phyloP scores from a whole-genome alignment of 2,888 invertebrate genomes.

The Xylophagus ater region DNA sequence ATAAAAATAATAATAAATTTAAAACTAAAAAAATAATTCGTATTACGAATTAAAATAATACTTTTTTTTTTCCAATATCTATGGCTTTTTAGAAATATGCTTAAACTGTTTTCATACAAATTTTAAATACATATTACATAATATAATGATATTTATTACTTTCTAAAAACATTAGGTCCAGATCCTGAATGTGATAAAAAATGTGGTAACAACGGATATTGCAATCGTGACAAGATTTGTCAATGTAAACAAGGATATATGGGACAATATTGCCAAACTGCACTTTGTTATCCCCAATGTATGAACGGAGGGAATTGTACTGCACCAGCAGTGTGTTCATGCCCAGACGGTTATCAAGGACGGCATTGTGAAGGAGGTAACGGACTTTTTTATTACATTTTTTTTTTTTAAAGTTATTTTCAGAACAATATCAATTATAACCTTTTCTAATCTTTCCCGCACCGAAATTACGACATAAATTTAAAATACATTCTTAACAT shows the following conservation, averaged over 20 bases:
- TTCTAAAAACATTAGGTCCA: conserved; percentile 48
- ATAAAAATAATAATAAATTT: too few relatives aligned
- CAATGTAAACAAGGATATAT: conserved; percentile 84
- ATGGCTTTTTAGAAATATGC: background rate
- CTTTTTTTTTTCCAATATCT: too few relatives aligned
- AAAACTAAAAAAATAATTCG: too few relatives aligned
- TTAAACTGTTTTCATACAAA: conserved; percentile 1
- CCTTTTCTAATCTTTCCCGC: background rate
- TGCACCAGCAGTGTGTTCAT: conserved; percentile 78
- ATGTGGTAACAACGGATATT: conserved; percentile 76
- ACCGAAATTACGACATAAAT: background rate
- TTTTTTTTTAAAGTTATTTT: conserved; percentile 1
- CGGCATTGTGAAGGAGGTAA: conserved; percentile 82
- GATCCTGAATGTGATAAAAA: conserved; percentile 83
- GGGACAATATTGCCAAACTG: conserved; percentile 81
- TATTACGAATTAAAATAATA: too few relatives aligned
- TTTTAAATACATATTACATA: background rate
- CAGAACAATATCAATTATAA: too few relatives aligned
- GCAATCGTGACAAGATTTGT: conserved; percentile 72
- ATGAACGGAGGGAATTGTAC: conserved; percentile 89
- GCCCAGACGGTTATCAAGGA: conserved; percentile 83
- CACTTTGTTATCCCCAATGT: conserved; percentile 84
- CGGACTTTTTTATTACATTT: background rate
- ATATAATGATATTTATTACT: background rate
- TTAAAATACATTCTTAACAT: conserved; percentile 1